phyloP scores from a whole-genome alignment of 2,113 vertebrate genomes.

The Phrynosoma platyrhinos region DNA sequence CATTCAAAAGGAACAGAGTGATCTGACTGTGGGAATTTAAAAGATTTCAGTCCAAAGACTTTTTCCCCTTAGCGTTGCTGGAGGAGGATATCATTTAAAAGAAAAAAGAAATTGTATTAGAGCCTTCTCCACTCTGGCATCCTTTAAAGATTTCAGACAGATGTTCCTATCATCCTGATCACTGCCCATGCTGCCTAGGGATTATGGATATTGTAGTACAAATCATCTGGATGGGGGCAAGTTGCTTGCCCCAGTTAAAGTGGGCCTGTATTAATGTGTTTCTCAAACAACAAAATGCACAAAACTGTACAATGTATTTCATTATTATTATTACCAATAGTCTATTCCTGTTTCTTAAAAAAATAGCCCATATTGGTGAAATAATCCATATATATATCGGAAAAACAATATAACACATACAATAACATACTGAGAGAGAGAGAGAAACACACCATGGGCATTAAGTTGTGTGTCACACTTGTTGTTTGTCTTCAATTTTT shows the following conservation, averaged over 20 bases:
- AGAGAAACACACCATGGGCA: too few species aligned
- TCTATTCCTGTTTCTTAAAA: neutral
- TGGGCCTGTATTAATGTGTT: rapidly evolving
- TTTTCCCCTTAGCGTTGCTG: neutral
- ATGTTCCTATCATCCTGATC: neutral
- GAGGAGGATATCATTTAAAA: rapidly evolving
- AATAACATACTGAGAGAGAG: too few species aligned
- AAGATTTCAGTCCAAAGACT: neutral
- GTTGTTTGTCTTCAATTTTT: too few species aligned
- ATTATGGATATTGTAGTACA: neutral
- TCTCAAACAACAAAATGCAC: rapidly evolving
- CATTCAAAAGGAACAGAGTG: neutral
- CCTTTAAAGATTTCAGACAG: neutral
- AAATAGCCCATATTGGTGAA: neutral
- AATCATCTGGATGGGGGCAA: neutral
- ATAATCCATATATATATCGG: neutral
- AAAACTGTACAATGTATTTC: rapidly evolving
- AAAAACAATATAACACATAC: too few species aligned
- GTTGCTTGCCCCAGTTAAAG: too few species aligned
- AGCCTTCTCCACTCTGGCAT: neutral
- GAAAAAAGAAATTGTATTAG: rapidly evolving
- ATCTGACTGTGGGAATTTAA: neutral
- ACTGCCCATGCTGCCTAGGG: neutral
- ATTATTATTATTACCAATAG: neutral
- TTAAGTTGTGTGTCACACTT: too few species aligned